Percentiles rank a stretch among this genome's conserved stretches.
phyloP scores from a whole-genome alignment of 92 coral and sea anemone species.

The Zoanthus sansibaricus region DNA sequence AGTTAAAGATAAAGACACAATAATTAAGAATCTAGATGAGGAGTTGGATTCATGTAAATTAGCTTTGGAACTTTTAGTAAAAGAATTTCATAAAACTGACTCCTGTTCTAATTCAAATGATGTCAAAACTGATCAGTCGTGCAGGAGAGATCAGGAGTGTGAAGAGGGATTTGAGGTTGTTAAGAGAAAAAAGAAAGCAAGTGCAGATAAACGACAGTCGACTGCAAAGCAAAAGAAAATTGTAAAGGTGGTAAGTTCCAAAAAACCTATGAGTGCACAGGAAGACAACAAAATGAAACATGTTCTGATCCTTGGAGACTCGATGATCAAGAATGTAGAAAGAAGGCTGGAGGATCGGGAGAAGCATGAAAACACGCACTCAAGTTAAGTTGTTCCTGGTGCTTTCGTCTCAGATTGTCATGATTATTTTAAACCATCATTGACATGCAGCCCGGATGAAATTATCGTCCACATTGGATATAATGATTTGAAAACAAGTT shows the following conservation, averaged over 20 bases:
- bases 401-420: not conserved
- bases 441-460: not conserved
- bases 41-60: not conserved
- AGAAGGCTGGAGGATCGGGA: slow-evolving; percentile 14
- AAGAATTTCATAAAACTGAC: not conserved
- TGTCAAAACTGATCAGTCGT: not conserved
- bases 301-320: not conserved
- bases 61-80: not conserved
- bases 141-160: not conserved
- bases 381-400: not conserved
- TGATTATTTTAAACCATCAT: slow-evolving; percentile 2
- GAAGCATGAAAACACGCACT: not conserved
- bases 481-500: not conserved
- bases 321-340: not conserved
- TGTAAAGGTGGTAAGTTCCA: not conserved
- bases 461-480: not conserved
- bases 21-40: not conserved
- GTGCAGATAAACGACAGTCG: too few species aligned
- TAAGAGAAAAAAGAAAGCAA: not conserved
- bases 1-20: slow-evolving; percentile 4
- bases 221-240: too few species aligned
- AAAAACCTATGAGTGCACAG: not conserved
- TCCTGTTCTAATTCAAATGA: not conserved
- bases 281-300: not conserved
- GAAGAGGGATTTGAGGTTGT: not conserved